Base-by-base conservation (phyloP, 2,113 vertebrate genomes). In the Brachypodius melanocephalos region DNA sequence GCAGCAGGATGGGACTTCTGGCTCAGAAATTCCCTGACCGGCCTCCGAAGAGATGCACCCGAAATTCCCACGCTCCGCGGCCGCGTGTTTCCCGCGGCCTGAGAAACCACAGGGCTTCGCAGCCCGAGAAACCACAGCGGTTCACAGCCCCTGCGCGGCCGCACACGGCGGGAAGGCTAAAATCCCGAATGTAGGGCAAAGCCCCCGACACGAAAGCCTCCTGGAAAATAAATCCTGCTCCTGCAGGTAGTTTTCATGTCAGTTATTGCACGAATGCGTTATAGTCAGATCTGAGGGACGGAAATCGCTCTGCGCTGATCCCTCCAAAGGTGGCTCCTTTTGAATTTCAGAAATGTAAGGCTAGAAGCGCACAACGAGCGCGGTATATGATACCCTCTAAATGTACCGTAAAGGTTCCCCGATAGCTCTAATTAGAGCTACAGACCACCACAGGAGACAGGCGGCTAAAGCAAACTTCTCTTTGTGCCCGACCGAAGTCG, bases 311-410 rank as follows among this genome's bases (percentile, higher is more conserved):
- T 16, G 55, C 38, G 69, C 68, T 96, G 95, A 96, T 95, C 94
- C 95, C 89, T 66, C 61, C 73, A 31, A 94, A 95, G 88, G 95
- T 96, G 76, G 68, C 29, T 88, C 82, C 95, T 94, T 97, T 96
- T 96, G 94, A 96, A 89, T 97, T 95, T 95, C 89, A 94, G 85
- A 95, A 97, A 95, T 63, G 95, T 96, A 97, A 97, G 87, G 92
- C 94, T 94, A 97, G 96, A 96, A 95, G 76, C n/a, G 63, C 96
- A 79, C 81, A 93, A 59, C 85, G 86, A 95, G 66, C 13, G 52
- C 59, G 85, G 93, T 49, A 93, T 80, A 61, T 40, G 82, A 97
- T 96, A 93, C 81, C 67, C 93, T 82, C 63, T 95, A 97, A 97
- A 98, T 94, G 94, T 71, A 95, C 96, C 94, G 38, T 97, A 96